These are phyloP conservation scores for Eretmocerus hayati DNA, from an alignment of 2,888 invertebrate species.

Conservation along the genomic window DNA sequence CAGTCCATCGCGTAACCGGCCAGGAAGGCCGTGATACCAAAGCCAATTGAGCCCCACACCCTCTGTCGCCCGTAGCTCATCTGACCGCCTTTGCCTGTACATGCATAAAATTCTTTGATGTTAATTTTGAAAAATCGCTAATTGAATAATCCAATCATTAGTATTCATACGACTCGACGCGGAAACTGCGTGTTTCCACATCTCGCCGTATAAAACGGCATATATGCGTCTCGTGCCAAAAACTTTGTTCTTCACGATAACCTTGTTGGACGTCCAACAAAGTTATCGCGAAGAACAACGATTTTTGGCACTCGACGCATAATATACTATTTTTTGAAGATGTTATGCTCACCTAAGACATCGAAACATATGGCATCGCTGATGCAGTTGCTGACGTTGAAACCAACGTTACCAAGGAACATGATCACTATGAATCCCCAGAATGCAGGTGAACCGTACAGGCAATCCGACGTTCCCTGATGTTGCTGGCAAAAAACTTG, in stretches of 20 bases:
- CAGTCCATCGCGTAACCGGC: conserved; percentile 64
- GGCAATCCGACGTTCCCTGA: conserved; percentile 28
- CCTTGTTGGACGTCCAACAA: too few species aligned
- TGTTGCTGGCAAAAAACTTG: conserved; percentile 29
- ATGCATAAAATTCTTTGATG: too few species aligned
- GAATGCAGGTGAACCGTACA: conserved; percentile 60
- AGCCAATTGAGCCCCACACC: conserved; percentile 78
- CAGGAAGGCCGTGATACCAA: conserved; percentile 65
- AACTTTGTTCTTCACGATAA: too few species aligned
- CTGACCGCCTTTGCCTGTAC: conserved; percentile 61
- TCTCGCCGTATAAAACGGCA: too few species aligned
- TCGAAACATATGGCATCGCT: conserved; percentile 89
- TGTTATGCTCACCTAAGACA: conserved; percentile 58
- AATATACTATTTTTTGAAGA: too few species aligned
- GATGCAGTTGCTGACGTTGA: conserved; percentile 78
- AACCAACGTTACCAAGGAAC: conserved; percentile 70
- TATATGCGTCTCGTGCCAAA: too few species aligned
- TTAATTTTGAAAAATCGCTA: too few species aligned
- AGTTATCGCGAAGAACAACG: too few species aligned
- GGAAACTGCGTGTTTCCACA: too few species aligned
- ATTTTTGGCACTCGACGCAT: too few species aligned
- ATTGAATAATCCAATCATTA: too few species aligned
- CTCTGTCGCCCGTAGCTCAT: conserved; percentile 70
- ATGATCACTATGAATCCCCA: conserved; percentile 69
- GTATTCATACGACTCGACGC: too few species aligned